Percentiles rank a stretch among this genome's conserved stretches.
Conservation (phyloP, 2,113 vertebrate genomes). For the Pitta sordida region DNA sequence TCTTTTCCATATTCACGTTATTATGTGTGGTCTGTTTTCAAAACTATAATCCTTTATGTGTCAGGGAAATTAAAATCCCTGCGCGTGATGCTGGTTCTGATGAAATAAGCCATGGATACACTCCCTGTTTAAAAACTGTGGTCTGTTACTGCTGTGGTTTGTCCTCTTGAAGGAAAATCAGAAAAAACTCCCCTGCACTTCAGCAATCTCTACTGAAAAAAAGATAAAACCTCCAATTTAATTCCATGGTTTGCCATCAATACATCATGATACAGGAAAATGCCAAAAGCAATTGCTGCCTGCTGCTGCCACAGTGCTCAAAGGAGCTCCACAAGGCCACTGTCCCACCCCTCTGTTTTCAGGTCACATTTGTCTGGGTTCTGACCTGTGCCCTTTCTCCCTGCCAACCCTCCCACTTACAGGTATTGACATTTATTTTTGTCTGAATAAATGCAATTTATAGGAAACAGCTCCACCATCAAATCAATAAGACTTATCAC, state of each 20-base stretch:
- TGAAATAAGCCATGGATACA: neutral
- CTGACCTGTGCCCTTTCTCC: neutral
- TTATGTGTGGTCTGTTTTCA: neutral
- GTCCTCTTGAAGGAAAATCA: neutral
- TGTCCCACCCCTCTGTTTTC: neutral
- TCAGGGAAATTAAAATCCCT: neutral
- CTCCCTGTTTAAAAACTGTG: neutral
- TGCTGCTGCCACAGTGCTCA: neutral
- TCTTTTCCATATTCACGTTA: neutral
- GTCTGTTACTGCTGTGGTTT: neutral
- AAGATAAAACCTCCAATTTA: neutral
- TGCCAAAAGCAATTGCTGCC: neutral
- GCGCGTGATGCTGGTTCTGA: neutral
- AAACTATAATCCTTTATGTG: neutral
- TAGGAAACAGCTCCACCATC: neutral
- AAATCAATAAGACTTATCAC: conserved; percentile 2
- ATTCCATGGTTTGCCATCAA: neutral
- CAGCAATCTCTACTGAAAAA: neutral
- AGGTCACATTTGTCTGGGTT: neutral
- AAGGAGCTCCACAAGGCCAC: neutral
- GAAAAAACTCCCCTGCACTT: neutral
- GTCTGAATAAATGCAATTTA: neutral
- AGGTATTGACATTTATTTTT: conserved; percentile 33
- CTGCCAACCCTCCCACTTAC: neutral
- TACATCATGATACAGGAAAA: neutral